Conservation (phyloP, 2,113 vertebrate species). For the Calyptommatus sinebrachiatus region DNA sequence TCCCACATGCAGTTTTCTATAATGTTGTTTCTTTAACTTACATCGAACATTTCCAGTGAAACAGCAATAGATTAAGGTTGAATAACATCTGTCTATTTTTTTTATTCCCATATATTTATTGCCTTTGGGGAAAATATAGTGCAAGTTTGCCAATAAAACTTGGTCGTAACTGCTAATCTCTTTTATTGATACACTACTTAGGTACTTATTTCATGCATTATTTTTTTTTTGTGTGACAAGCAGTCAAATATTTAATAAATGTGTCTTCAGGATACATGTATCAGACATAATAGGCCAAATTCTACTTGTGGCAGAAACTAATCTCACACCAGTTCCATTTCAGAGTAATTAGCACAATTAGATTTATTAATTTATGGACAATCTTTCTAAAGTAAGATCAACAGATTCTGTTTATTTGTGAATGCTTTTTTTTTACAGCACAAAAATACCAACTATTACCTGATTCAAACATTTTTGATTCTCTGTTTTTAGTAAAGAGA, state of each 20-base stretch:
- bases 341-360: no score
- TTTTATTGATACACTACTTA: conserved; percentile 2
- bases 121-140: background rate
- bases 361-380: no score
- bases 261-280: background rate
- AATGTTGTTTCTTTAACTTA: background rate
- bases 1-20: background rate
- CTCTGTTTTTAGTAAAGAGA: no score
- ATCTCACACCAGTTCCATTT: background rate
- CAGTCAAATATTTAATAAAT: conserved; percentile 25
- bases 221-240: conserved; percentile 1
- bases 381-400: no score
- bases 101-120: background rate
- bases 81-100: conserved; percentile 6
- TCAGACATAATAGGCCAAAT: background rate
- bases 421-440: no score
- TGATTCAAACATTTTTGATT: no score
- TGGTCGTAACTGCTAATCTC: conserved; percentile 1
- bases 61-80: background rate
- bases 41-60: background rate
- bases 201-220: conserved; percentile 37
- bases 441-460: no score
- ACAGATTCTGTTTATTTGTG: no score
- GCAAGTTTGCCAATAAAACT: background rate
- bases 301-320: background rate